phyloP scores from a whole-genome alignment of 2,113 vertebrate species.

The Myiopsitta monachus region DNA sequence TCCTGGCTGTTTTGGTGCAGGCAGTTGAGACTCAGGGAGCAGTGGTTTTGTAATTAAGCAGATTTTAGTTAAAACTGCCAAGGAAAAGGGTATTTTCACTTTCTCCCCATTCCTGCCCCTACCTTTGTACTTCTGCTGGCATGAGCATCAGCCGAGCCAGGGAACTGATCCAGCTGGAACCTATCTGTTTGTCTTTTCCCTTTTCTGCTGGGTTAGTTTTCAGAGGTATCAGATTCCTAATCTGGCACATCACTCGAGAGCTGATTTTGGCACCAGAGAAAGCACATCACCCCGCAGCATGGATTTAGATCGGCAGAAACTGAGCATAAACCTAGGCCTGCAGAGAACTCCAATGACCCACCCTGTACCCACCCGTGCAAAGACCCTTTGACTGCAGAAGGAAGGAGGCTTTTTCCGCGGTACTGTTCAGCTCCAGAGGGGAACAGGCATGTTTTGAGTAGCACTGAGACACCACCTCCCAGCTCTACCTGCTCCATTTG shows the following conservation, averaged over 20 bases:
- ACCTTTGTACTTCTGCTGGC: conserved; percentile 53
- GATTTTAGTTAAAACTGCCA: neutral
- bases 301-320: conserved; percentile 19
- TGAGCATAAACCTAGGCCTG: neutral
- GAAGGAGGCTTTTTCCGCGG: neutral
- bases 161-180: conserved; percentile 59
- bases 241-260: conserved; percentile 44
- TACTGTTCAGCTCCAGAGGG: neutral
- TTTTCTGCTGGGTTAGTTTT: conserved; percentile 55
- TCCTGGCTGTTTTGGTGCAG: neutral
- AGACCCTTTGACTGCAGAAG: neutral
- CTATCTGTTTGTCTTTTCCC: conserved; percentile 46
- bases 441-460: neutral
- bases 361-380: neutral
- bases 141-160: conserved; percentile 25
- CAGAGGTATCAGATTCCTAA: conserved; percentile 61
- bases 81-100: conserved; percentile 11
- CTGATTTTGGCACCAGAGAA: conserved; percentile 41
- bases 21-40: neutral
- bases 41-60: neutral
- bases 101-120: conserved; percentile 18
- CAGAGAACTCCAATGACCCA: neutral
- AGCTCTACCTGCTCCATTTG: neutral
- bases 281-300: conserved; percentile 11
- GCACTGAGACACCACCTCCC: neutral